Evolutionary conservation across 2,888 invertebrate species (phyloP).

Genomic region (Doris montereyensis): DNA sequence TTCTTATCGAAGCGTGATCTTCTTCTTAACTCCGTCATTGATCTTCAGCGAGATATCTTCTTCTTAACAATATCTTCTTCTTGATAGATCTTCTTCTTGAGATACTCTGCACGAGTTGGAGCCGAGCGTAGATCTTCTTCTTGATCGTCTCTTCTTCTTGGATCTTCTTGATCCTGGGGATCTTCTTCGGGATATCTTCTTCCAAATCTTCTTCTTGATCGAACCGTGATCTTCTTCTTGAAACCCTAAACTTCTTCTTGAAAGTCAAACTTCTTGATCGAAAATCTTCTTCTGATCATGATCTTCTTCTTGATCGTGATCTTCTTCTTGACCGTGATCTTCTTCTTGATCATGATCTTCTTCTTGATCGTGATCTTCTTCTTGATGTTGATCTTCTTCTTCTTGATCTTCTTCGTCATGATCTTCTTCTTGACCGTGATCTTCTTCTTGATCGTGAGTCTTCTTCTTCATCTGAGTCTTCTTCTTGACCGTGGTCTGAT

Average conservation of each 20-base stretch:
- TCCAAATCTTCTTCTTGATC: background rate
- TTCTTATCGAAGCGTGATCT: too few species aligned
- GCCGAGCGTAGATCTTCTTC: too few species aligned
- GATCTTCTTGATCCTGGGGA: background rate
- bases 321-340: too few species aligned
- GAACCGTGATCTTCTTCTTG: background rate
- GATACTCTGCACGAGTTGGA: too few species aligned
- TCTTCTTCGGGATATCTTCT: background rate
- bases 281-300: background rate
- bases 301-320: too few species aligned
- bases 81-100: too few species aligned
- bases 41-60: too few species aligned
- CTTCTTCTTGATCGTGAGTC: background rate
- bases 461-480: background rate
- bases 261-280: background rate
- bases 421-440: background rate
- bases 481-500: background rate
- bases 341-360: background rate
- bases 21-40: too few species aligned
- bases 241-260: background rate
- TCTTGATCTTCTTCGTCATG: background rate
- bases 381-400: background rate
- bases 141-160: background rate
- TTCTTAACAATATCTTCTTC: too few species aligned
- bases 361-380: too few species aligned